Evolutionary conservation across 2,797 vertebrate species (phyloP).

Genomic region (Arremon brunneinucha): DNA sequence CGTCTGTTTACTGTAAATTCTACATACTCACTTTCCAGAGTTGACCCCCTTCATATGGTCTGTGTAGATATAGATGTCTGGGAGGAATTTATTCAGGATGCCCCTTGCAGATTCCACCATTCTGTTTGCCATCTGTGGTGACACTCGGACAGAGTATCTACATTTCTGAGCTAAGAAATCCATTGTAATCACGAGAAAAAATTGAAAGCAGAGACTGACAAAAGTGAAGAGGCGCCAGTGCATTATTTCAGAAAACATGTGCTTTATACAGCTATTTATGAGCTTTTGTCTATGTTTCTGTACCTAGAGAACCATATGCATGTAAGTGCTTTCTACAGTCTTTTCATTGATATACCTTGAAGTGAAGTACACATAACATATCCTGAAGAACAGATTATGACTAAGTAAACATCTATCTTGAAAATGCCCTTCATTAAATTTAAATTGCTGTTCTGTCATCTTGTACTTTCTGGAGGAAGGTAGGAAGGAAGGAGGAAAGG

Average conservation of each 20-base stretch:
- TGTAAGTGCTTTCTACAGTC: background rate
- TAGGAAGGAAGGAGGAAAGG: no score
- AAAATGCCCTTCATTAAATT: background rate
- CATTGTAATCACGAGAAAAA: background rate
- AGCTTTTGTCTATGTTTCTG: background rate
- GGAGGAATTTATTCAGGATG: slow-evolving; percentile 91
- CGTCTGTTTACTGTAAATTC: background rate
- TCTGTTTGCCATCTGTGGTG: slow-evolving; percentile 95
- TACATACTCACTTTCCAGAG: slow-evolving; percentile 90
- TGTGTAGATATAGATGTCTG: slow-evolving; percentile 96
- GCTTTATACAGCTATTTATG: background rate
- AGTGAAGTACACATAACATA: background rate
- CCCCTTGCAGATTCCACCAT: slow-evolving; percentile 91
- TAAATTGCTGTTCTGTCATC: background rate
- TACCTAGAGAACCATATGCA: background rate
- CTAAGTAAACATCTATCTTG: background rate
- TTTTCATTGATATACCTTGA: background rate
- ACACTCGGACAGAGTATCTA: slow-evolving; percentile 92
- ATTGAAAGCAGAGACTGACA: background rate
- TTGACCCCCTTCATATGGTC: slow-evolving; percentile 94
- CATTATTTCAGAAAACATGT: background rate
- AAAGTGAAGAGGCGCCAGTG: background rate
- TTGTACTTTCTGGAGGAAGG: background rate
- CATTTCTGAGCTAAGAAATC: slow-evolving; percentile 67
- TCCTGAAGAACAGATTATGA: background rate